These are phyloP conservation scores for Patella caerulea DNA, from an alignment of 2,888 invertebrate genomes.

Conservation along the genomic window DNA sequence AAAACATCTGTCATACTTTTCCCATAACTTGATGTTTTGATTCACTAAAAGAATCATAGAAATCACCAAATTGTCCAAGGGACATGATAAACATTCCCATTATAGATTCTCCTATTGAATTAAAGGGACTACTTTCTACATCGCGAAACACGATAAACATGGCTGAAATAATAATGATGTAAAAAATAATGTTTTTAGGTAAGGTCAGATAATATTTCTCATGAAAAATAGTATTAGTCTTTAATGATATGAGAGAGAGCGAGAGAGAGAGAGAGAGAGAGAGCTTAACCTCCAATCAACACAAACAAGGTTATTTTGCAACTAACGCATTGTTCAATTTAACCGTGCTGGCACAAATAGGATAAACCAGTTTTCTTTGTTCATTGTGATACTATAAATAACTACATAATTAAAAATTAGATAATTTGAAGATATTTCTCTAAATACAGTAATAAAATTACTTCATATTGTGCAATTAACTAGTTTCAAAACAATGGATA, in stretches of 20 bases:
- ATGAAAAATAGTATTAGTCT: constrained; percentile 10
- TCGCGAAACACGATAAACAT: constrained; percentile 71
- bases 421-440: too few relatives aligned
- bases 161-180: constrained; percentile 59
- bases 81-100: constrained; percentile 99
- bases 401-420: too few relatives aligned
- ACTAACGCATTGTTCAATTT: background rate
- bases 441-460: too few relatives aligned
- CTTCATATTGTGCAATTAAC: too few relatives aligned
- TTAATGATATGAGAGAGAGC: background rate
- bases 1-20: constrained; percentile 77
- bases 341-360: background rate
- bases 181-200: background rate
- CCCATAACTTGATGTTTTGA: constrained; percentile 85
- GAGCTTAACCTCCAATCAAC: too few relatives aligned
- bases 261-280: background rate
- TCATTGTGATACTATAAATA: too few relatives aligned
- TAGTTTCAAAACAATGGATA: too few relatives aligned
- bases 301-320: too few relatives aligned
- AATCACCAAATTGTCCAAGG: constrained; percentile 94
- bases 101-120: constrained; percentile 89
- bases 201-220: background rate
- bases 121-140: constrained; percentile 67
- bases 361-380: too few relatives aligned
- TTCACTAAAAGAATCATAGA: constrained; percentile 90